phyloP scores from a whole-genome alignment of 2,797 vertebrate species.

The Glyptemys insculpta region DNA sequence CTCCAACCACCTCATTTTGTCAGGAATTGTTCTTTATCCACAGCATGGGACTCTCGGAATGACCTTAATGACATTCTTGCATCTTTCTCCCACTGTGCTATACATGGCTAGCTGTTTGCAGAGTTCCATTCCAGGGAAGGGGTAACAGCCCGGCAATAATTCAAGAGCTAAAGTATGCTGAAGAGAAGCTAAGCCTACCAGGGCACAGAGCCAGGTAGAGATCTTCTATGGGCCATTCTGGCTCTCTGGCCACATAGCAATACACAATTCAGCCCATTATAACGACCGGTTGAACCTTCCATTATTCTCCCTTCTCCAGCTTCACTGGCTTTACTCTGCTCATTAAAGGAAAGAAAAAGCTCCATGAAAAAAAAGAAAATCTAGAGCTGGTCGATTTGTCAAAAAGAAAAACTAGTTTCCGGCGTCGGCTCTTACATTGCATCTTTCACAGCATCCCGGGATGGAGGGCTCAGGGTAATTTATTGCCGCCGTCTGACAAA shows the following conservation, averaged over 20 bases:
- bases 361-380: fast-evolving
- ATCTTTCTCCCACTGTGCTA: background rate
- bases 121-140: background rate
- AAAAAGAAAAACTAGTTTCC: slow-evolving; percentile 11
- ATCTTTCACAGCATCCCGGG: slow-evolving; percentile 7
- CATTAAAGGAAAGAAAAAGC: background rate
- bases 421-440: background rate
- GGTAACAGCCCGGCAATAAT: background rate
- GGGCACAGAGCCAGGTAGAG: background rate
- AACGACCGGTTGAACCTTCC: fast-evolving
- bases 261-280: background rate
- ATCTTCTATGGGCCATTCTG: background rate
- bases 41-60: background rate
- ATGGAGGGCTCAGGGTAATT: background rate
- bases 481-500: background rate
- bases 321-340: fast-evolving
- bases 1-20: slow-evolving; percentile 77
- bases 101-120: fast-evolving
- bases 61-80: slow-evolving; percentile 44
- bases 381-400: background rate
- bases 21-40: slow-evolving; percentile 73
- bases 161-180: background rate
- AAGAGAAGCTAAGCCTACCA: background rate
- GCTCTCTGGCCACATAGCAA: fast-evolving
- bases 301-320: fast-evolving